These are phyloP conservation scores for Ophion slaviceki DNA, from an alignment of 2,888 invertebrate species.

Conservation along the genomic window DNA sequence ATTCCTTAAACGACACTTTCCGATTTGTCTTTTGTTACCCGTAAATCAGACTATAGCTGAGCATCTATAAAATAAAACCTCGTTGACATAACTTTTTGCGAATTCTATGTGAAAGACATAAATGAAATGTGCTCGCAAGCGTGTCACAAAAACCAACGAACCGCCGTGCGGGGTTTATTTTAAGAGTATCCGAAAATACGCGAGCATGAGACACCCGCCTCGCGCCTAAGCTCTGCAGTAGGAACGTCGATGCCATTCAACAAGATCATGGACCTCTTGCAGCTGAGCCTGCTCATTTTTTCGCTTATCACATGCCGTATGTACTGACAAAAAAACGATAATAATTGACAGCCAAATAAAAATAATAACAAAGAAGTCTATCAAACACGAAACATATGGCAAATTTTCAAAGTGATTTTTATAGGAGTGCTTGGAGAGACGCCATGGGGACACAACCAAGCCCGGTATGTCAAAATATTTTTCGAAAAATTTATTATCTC, in stretches of 20 bases:
- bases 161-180: constrained; percentile 73
- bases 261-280: constrained; percentile 71
- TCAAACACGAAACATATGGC: not conserved
- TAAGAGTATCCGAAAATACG: constrained; percentile 77
- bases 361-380: not conserved
- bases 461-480: constrained; percentile 43
- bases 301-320: constrained; percentile 69
- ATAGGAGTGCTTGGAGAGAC: constrained; percentile 35
- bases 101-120: not conserved
- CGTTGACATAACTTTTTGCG: not conserved
- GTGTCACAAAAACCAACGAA: constrained; percentile 39
- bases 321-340: constrained; percentile 54
- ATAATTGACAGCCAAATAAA: not conserved
- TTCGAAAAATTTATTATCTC: not conserved
- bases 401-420: constrained; percentile 23
- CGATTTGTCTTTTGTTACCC: too few species aligned
- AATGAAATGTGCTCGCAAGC: constrained; percentile 23
- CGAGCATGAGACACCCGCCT: constrained; percentile 60
- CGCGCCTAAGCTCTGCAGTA: constrained; percentile 69
- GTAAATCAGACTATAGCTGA: too few species aligned
- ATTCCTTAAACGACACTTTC: too few species aligned
- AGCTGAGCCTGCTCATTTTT: constrained; percentile 58
- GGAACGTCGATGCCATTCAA: constrained; percentile 65
- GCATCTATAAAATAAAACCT: too few species aligned
- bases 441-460: constrained; percentile 40